A percentile compares a stretch with the other conserved stretches of the same genome.
Conservation (phyloP, 2,888 invertebrate species). For the Lepidochitona cinerea region DNA sequence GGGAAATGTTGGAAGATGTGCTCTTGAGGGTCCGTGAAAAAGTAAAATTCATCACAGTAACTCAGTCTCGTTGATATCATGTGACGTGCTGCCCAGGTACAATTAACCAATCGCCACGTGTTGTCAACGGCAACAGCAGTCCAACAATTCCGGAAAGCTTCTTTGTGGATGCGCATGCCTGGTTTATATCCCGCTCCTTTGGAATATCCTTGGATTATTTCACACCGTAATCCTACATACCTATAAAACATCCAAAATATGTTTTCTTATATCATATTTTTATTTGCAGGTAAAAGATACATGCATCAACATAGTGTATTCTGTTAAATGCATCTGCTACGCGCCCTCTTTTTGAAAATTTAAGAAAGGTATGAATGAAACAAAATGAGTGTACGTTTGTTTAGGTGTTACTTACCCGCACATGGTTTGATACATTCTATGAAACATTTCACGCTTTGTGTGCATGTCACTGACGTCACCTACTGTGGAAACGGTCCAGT, state of each 20-base stretch:
- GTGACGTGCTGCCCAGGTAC: slow-evolving; percentile 96
- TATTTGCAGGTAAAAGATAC: no score
- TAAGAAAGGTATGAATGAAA: no score
- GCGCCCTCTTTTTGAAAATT: no score
- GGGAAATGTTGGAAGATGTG: slow-evolving; percentile 70
- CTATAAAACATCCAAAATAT: slow-evolving; percentile 75
- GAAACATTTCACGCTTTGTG: no score
- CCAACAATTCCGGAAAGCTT: slow-evolving; percentile 94
- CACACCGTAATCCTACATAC: slow-evolving; percentile 97
- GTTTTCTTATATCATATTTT: no score
- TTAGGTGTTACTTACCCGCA: no score
- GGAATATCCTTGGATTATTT: slow-evolving; percentile 98
- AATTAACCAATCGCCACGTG: slow-evolving; percentile 97
- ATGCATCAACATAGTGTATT: no score
- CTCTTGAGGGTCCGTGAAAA: slow-evolving; percentile 69
- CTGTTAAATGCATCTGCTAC: no score
- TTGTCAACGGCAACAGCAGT: slow-evolving; percentile 98
- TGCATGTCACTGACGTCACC: no score
- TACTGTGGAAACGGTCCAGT: no score
- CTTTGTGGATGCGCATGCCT: slow-evolving; percentile 74
- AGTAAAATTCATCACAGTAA: slow-evolving; percentile 69
- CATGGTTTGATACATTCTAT: no score
- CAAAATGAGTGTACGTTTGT: no score
- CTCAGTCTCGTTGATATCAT: slow-evolving; percentile 34
- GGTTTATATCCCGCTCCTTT: slow-evolving; percentile 98